These are phyloP conservation scores for Potamarius usumacintae DNA, from an alignment of 2,113 vertebrate species.

Conservation along the genomic window DNA sequence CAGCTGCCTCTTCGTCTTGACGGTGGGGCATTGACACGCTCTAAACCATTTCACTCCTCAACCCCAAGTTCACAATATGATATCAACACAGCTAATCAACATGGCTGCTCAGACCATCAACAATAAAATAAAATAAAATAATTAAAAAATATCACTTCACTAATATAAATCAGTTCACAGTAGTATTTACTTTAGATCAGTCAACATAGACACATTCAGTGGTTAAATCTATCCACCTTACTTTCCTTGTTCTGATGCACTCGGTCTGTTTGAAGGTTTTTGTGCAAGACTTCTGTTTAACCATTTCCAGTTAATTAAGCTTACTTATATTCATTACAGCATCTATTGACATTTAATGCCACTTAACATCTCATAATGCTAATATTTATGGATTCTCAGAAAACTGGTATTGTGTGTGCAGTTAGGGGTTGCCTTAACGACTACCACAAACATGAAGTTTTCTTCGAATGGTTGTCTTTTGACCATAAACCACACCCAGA, in stretches of 20 bases:
- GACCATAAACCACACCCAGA: neutral
- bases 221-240: neutral
- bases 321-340: neutral
- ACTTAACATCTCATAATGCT: neutral
- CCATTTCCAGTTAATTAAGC: neutral
- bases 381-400: neutral
- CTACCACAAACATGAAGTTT: neutral
- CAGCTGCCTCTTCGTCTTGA: too few species aligned
- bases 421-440: neutral
- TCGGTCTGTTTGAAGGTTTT: neutral
- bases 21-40: too few species aligned
- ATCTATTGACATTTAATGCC: neutral
- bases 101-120: neutral
- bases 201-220: neutral
- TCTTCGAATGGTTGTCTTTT: neutral
- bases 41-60: neutral
- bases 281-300: neutral
- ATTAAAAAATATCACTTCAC: neutral
- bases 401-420: neutral
- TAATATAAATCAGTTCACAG: neutral
- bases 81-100: neutral
- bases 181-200: neutral
- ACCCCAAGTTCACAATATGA: neutral
- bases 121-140: neutral
- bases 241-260: neutral